Conservation (phyloP, 2,888 invertebrate genomes). For the Cosmopolites sordidus region DNA sequence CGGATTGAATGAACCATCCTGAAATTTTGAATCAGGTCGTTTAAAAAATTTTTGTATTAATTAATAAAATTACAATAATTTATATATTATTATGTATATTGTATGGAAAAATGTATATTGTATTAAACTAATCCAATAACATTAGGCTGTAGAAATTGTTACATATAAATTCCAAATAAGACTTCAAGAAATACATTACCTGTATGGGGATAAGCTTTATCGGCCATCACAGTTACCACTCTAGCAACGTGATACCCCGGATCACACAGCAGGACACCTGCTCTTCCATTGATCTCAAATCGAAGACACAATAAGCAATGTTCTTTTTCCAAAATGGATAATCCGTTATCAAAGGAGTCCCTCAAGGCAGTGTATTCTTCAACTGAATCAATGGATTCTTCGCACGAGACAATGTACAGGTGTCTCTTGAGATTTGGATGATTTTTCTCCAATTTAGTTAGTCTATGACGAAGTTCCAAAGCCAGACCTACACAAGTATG, state of each 20-base stretch:
- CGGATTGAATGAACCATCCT: constrained; percentile 82
- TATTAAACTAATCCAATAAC: too few species aligned
- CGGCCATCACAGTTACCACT: constrained; percentile 82
- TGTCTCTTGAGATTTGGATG: constrained; percentile 64
- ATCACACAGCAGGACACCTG: constrained; percentile 77
- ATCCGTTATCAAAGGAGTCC: constrained; percentile 55
- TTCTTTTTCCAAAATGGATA: constrained; percentile 73
- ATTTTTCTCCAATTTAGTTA: constrained; percentile 58
- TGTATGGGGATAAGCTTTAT: constrained; percentile 80
- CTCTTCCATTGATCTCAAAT: constrained; percentile 66
- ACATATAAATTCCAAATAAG: neutral
- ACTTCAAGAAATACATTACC: constrained; percentile 49
- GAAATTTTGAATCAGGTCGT: too few species aligned
- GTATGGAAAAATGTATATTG: neutral
- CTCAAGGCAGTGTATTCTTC: constrained; percentile 59
- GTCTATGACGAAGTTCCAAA: constrained; percentile 68
- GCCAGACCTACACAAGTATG: constrained; percentile 89
- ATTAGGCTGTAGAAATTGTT: neutral
- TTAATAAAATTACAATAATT: neutral
- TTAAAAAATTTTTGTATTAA: too few species aligned
- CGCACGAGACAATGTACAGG: constrained; percentile 78
- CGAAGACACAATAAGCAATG: constrained; percentile 79
- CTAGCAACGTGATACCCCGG: constrained; percentile 88
- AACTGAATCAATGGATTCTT: constrained; percentile 70
- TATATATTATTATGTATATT: neutral